Conservation (phyloP, 2,888 invertebrate genomes). For the Drosophila conformis region DNA sequence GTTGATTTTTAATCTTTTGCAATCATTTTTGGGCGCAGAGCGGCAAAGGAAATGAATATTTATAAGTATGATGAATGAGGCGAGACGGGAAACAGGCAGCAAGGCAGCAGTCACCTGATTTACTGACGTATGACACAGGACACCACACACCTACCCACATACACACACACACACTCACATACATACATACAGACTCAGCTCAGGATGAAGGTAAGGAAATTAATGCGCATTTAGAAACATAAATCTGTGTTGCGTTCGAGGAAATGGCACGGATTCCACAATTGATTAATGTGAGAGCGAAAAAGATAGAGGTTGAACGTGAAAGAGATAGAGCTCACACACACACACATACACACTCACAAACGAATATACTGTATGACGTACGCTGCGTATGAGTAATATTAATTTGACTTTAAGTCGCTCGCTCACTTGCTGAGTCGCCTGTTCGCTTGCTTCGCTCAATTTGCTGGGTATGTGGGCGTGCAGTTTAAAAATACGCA, state of each 20-base stretch:
- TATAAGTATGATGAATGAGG: constrained; percentile 80
- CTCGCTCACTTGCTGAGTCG: constrained; percentile 27
- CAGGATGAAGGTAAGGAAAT: constrained; percentile 79
- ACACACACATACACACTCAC: constrained; percentile 1
- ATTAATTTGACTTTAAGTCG: constrained; percentile 78
- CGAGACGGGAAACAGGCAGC: constrained; percentile 44
- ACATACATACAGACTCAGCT: constrained; percentile 20
- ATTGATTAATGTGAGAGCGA: constrained; percentile 59
- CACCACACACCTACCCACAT: constrained; percentile 30
- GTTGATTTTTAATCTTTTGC: constrained; percentile 83
- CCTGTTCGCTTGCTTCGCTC: constrained; percentile 40
- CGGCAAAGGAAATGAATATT: constrained; percentile 74
- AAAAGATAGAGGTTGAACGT: constrained; percentile 3
- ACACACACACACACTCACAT: constrained; percentile 16
- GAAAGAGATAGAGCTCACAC: constrained; percentile 11
- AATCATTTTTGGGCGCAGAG: constrained; percentile 67
- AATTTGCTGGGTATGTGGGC: constrained; percentile 43
- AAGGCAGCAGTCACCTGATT: constrained; percentile 65
- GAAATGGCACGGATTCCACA: constrained; percentile 73
- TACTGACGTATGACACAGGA: constrained; percentile 76
- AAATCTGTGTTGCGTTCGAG: constrained; percentile 71
- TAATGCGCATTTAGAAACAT: constrained; percentile 79
- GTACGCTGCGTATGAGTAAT: constrained; percentile 71
- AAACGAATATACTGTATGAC: constrained; percentile 7
- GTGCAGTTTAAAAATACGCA: constrained; percentile 61